phyloP scores from a whole-genome alignment of 1,140 invertebrate genomes.

The Cydia amplana region DNA sequence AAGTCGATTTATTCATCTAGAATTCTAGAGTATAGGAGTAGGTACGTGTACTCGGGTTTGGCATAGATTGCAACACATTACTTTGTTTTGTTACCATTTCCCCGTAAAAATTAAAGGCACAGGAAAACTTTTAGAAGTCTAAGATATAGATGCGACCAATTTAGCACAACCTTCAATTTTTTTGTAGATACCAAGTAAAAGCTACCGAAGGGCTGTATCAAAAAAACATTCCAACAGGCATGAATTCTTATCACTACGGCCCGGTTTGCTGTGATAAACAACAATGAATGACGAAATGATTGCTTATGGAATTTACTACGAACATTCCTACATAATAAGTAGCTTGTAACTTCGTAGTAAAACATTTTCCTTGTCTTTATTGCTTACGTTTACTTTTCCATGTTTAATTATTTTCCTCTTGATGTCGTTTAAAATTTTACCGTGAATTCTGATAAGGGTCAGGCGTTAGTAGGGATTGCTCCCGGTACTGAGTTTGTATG shows the following conservation, averaged over 20 bases:
- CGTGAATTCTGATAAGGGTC: neutral
- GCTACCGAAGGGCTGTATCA: no score
- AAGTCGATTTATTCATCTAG: conserved; percentile 59
- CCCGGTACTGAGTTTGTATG: no score
- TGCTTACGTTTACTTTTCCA: neutral
- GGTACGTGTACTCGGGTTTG: neutral
- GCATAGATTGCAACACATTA: no score
- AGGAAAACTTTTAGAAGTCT: no score
- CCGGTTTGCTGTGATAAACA: neutral
- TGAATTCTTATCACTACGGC: neutral
- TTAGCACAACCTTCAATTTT: no score
- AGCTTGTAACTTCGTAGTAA: neutral
- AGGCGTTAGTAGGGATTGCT: no score
- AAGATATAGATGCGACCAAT: no score
- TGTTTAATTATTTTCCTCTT: neutral
- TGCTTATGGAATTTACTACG: neutral
- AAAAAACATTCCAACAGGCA: no score
- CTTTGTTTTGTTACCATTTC: no score
- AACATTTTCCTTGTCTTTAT: neutral
- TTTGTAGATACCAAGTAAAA: no score
- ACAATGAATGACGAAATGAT: neutral
- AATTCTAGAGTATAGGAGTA: no score
- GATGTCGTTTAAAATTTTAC: neutral
- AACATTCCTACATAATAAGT: neutral
- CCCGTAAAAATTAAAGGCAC: no score